Evolutionary conservation across 2,113 vertebrate genomes (phyloP), one percentile per base, ranked within the genome.

Genomic region (Tachuris rubrigastra): DNA sequence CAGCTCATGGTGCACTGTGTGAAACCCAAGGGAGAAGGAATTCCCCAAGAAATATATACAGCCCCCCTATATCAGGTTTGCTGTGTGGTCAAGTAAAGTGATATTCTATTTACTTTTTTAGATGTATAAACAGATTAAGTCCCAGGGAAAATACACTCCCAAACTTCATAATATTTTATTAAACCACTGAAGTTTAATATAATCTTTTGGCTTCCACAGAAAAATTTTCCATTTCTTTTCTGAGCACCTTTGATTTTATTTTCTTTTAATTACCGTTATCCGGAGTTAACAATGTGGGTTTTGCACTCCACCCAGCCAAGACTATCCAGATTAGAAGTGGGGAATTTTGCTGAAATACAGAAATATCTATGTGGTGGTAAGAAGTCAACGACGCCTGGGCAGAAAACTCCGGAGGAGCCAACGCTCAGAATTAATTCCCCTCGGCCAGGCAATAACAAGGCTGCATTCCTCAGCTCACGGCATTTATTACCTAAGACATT

Each of bases 81-180:
- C 93, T 84, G 90, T 96, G 96, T 93, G 95, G 95, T 91, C 96
- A 96, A 77, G 96, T 91, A 97, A 97, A 97, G 77, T 24, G 86
- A 96, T 95, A 96, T 95, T 97, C 91, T 96, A 62, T 97, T 97
- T 96, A 96, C 85, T 90, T 96, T 90, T 91, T 93, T 62, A 71
- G 49, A 88, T 81, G 56, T 78, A 95, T 95, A 95, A 96, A 94
- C 93, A 95, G 93, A 96, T 97, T 87, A 96, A 93, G 58, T 96
- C 94, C 94, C 80, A 85, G 85, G 89, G 89, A 97, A 97, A 97
- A 97, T 84, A 96, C 2, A 62, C 87, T 96, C 87, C 93, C 89
- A 89, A 91, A 91, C 93, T 85, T 90, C 93, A 93, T 94, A 89
- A 86, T 92, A 91, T 87, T 95, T 93, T 95, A 96, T 96, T 96